Evolutionary conservation across 2,888 invertebrate genomes (phyloP), one percentile per base, ranked within the genome.

Genomic region (Branchipolynoe longqiensis): DNA sequence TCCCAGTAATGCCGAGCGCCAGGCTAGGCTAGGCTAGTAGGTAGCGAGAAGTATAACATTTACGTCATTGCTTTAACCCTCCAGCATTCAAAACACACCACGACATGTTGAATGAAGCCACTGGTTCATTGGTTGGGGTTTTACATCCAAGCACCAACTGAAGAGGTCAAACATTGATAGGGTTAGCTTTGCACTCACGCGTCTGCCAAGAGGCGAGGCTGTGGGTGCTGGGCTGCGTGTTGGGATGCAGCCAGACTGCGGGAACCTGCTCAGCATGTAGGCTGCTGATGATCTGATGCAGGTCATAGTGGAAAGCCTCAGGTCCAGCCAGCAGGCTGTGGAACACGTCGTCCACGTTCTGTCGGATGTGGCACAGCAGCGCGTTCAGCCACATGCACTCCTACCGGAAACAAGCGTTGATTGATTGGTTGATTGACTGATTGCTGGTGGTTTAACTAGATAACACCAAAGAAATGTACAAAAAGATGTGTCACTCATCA

Each of bases 341-440:
- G 83, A 91, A 91, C 59, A 93, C 87, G 74, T 91, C 90, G 85
- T 89, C 88, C 62, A 92, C 90, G 86, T 91, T 90, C 87, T 93
- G 93, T 31, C 92, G 87, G 78, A 93, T 91, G 88, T 91, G 91
- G 85, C 92, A 92, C 84, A 93, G 89, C 31, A 91, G 87, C 3
- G 90, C 89, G 89, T 93, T 93, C 89, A 92, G 87, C 92, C 92
- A 92, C 83, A 92, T 88, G 88, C 93, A 93, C 85, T 93, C 93
- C 93, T 93, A 89, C 12, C 89, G 86, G 18, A 14, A n/a, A 48
- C n/a, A n/a, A n/a, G n/a, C n/a, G n/a, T n/a, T n/a, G n/a, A n/a
- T n/a, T n/a, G n/a, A n/a, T n/a, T n/a, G n/a, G n/a, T n/a, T n/a
- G 12, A 38, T 69, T 31, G 69, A 14, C 12, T 62, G n/a, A 69